A percentile compares a stretch with the other conserved stretches of the same genome.
Conservation (phyloP, 1,140 invertebrate species). For the Trichonephila inaurata region DNA sequence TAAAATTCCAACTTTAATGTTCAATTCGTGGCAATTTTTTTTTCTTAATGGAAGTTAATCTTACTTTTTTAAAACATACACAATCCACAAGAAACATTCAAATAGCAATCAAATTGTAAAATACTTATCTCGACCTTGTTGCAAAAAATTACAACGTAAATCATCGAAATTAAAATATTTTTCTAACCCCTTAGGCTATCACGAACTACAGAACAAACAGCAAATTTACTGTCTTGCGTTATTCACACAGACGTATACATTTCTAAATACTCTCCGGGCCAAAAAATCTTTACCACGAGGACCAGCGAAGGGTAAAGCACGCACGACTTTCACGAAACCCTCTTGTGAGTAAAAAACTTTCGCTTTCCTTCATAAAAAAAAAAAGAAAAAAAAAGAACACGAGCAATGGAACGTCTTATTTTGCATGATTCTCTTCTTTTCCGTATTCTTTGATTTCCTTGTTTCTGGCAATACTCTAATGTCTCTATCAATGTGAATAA, state of each 20-base stretch:
- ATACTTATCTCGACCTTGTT: background rate
- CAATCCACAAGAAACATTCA: too few relatives aligned
- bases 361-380: background rate
- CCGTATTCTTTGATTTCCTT: background rate
- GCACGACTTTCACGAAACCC: background rate
- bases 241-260: background rate
- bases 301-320: background rate
- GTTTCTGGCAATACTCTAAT: background rate
- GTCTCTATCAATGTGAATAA: background rate
- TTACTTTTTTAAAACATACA: too few relatives aligned
- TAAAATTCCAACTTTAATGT: too few relatives aligned
- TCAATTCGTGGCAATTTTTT: too few relatives aligned
- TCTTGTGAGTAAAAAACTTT: background rate
- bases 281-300: background rate
- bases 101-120: background rate
- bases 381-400: background rate
- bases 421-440: conserved; percentile 15
- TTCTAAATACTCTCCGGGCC: background rate
- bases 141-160: background rate
- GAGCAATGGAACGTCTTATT: background rate
- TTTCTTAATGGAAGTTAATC: too few relatives aligned
- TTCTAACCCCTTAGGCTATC: background rate
- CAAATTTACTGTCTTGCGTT: background rate
- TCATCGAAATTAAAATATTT: background rate
- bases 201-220: background rate